Evolutionary conservation across 2,888 invertebrate genomes (phyloP), one percentile per base, ranked within the genome.

Genomic region (Habrosyne pyritoides): DNA sequence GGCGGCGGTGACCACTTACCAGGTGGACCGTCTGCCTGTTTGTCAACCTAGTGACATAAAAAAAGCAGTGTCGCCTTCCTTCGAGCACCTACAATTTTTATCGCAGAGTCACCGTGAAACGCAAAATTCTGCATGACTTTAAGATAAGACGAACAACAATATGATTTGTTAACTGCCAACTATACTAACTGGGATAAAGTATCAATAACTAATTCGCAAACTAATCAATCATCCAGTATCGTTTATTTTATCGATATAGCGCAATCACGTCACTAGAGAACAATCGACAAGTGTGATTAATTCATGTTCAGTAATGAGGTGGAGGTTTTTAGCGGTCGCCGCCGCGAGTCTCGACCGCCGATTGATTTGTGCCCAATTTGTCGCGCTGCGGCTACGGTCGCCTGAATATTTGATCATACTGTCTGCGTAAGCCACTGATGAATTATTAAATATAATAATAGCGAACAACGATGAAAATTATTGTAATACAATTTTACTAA

Each of bases 281-380:
- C 76, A 80, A 77, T 84, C 81, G 83, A 83, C 83, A 84, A 83
- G 75, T 83, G 86, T 90, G 84, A 89, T 89, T 91, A 90, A 90
- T 91, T 90, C 85, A 91, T 87, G 82, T 77, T 67, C 82, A 75
- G 80, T 90, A 89, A 90, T 90, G 86, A 90, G 86, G 84, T 79
- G 74, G 81, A 71, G 83, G 77, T 84, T 87, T 87, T 87, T 84
- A 86, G 82, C 79, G 81, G 75, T 73, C 67, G 69, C 70, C 67
- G 69, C 70, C 71, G 72, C 67, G 68, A 71, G 66, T 60, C 62
- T 59, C 63, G 62, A 68, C 66, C 70, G 63, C 55, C 76, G 75
- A 84, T 85, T 86, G 85, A 84, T 87, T 87, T 79, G 85, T 72
- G 82, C 78, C 81, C 86, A 88, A 89, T 86, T 89, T 89, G 85